Base-by-base conservation (phyloP, 2,113 vertebrate genomes). In the Poicephalus meyeri region DNA sequence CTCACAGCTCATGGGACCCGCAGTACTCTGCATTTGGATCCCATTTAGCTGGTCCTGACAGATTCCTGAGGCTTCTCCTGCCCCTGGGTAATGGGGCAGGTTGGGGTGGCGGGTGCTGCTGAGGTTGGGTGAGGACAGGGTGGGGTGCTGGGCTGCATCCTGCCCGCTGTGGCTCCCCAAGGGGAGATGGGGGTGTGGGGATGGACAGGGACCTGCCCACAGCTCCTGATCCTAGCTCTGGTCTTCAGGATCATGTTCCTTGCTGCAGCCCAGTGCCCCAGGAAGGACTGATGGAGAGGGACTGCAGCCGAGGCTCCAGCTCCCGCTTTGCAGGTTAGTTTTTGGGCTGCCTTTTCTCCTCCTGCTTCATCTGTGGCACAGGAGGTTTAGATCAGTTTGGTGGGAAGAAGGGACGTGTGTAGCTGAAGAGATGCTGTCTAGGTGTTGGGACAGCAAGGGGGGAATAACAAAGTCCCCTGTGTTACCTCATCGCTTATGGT, bases 241-340 rank as follows among this genome's bases (percentile, higher is more conserved):
- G 15, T 33, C 53, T 26, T 11, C 17, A 20, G 76, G 47, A 23
- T 14, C 15, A 11, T 8, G 28, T 29, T 76, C 17, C 74, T 37
- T 65, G 56, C 91, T 49, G 77, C 65, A 0, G 1, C 66, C 64
- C 72, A 2, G 39, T 2, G 86, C 86, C 68, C 79, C 11, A 20
- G 55, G 80, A 65, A 83, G 72, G 64, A 81, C 72, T 94, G 41
- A 93, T 91, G 96, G 94, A 72, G 78, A 31, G n/a, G 15, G 8
- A 2, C 5, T 3, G 8, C 73, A 29, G 73, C 3, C 46, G 0
- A 29, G 74, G 85, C 56, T 79, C 55, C 68, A 9, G 65, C 35
- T 68, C 78, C 18, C 1, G 0, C 80, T 39, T 2, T 10, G 56
- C 90, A 90, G 90, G 96, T 96, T 35, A 13, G 92, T 93, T 35